Evolutionary conservation across 2,113 vertebrate species (phyloP), one percentile per base, ranked within the genome.

Genomic region (Choloepus hoffmanni): DNA sequence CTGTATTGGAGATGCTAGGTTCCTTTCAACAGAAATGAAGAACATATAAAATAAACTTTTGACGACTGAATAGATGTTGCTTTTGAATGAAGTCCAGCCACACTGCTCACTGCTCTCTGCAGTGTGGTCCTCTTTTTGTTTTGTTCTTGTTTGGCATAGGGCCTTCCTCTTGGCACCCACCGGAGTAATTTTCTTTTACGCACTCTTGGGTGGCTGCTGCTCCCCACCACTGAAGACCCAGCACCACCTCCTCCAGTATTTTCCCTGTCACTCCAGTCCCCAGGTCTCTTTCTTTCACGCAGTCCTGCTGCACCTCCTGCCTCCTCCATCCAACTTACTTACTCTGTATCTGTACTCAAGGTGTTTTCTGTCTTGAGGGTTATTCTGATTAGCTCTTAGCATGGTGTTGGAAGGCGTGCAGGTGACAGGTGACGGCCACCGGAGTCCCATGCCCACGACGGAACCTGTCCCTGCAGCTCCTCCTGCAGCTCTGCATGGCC

Each of bases 11-110:
- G n/a, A 63, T 83, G 13, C 60, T 82, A 21, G 16, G 15, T 87
- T 88, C n/a, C 23, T 81, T 58, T 90, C 33, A 83, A 76, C 36
- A 93, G 33, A 88, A 70, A 30, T 67, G 67, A 74, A 19, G 92
- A 68, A 62, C 13, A 10, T 9, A 45, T 83, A 19, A 85, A 79
- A 68, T 68, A 63, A 48, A 19, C 55, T 65, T 86, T 16, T 36
- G 84, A 40, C 16, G 36, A 40, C 24, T 15, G 70, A 40, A 4
- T 50, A 67, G 79, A 74, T 33, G 63, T 62, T 84, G 40, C 33
- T 84, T 85, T 67, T 74, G 63, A 77, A 50, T 53, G 26, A 67
- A 81, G 50, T 48, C 19, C 65, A 58, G 40, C 48, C 3, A 4
- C 5, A 3, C 58, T 63, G 67, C 24, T 43, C 16, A 14, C 4